Evolutionary conservation across 2,888 invertebrate genomes (phyloP).

Genomic region (Melanostoma scalare): DNA sequence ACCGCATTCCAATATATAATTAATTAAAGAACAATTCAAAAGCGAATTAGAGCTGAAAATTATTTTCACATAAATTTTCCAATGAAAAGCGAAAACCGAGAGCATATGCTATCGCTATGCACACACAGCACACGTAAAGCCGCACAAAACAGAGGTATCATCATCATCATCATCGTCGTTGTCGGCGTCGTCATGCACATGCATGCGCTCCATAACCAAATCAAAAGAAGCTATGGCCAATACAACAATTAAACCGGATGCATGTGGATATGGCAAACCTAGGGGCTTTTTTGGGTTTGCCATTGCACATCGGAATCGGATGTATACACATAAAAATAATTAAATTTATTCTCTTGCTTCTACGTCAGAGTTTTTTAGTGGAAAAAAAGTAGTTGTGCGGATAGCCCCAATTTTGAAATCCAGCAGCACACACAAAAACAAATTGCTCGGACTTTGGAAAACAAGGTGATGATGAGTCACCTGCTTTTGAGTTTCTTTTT

Average conservation of each 20-base stretch:
- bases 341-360: not conserved
- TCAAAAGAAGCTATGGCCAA: conserved; percentile 23
- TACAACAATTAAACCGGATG: conserved; percentile 51
- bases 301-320: conserved; percentile 13
- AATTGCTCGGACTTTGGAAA: not conserved
- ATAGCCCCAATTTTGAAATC: conserved; percentile 64
- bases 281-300: conserved; percentile 54
- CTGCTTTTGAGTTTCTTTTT: conserved; percentile 49
- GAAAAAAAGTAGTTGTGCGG: conserved; percentile 12
- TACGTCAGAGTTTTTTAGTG: conserved; percentile 24
- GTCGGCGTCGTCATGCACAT: conserved; percentile 9
- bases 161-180: not conserved
- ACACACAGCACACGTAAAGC: not conserved
- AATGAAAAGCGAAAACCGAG: conserved; percentile 61
- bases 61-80: conserved; percentile 70
- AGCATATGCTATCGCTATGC: too few species aligned
- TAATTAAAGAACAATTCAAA: conserved; percentile 67
- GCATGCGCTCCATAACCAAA: conserved; percentile 30
- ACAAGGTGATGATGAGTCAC: conserved; percentile 65
- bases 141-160: conserved; percentile 15
- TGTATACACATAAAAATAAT: too few species aligned
- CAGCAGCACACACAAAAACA: conserved; percentile 43
- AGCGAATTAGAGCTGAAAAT: conserved; percentile 71
- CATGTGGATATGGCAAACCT: conserved; percentile 34
- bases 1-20: conserved; percentile 43